These are phyloP conservation scores for Meloidogyne floridensis DNA, from an alignment of 1,140 invertebrate species.

Conservation along the genomic window DNA sequence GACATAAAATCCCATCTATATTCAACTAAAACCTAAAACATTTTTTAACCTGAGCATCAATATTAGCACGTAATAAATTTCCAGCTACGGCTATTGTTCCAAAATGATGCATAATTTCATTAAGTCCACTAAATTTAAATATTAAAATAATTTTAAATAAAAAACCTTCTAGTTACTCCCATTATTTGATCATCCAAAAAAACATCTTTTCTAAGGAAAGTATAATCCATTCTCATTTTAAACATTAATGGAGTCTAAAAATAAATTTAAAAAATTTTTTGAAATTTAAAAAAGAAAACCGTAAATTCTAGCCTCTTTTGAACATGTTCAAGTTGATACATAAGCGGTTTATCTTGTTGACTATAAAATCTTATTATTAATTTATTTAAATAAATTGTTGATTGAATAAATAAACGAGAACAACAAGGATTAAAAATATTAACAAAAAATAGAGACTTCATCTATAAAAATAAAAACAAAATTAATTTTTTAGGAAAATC, in stretches of 20 bases:
- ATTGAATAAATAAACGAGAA: constrained; percentile 7
- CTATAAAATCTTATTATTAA: neutral
- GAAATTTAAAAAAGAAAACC: constrained; percentile 9
- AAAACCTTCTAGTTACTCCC: constrained; percentile 14
- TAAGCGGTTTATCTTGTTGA: constrained; percentile 37
- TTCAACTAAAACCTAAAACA: neutral
- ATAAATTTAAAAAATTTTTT: neutral
- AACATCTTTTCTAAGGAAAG: constrained; percentile 45
- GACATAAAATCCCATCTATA: too few species aligned
- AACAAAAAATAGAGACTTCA: neutral
- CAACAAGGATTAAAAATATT: neutral
- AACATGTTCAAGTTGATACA: constrained; percentile 48
- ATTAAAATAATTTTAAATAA: neutral
- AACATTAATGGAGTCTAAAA: constrained; percentile 47
- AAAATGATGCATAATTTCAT: constrained; percentile 26
- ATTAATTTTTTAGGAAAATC: too few species aligned
- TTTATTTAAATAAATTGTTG: constrained; percentile 1
- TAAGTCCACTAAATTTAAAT: constrained; percentile 18
- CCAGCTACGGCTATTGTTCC: constrained; percentile 23
- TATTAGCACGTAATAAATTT: constrained; percentile 19
- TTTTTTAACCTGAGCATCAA: constrained; percentile 11
- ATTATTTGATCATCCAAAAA: constrained; percentile 46
- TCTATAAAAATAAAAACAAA: neutral
- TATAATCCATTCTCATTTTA: constrained; percentile 40
- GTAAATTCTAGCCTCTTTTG: constrained; percentile 44